phyloP scores from a whole-genome alignment of 2,113 vertebrate species.

The Hepsetus odoe region DNA sequence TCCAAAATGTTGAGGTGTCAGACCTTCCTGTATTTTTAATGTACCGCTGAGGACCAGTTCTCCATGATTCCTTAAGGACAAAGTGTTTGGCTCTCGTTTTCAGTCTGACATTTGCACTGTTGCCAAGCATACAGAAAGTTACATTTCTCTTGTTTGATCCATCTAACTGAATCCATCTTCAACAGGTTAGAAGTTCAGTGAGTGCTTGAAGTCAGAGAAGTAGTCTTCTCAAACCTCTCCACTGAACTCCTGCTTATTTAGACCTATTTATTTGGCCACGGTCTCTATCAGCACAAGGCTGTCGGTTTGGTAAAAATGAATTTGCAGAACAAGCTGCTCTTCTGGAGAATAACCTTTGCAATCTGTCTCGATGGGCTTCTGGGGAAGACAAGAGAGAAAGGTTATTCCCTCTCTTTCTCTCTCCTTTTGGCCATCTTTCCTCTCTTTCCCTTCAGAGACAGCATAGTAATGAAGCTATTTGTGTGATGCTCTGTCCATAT shows the following conservation, averaged over 20 bases:
- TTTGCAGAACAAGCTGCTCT: conserved; percentile 17
- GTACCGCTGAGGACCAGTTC: too few relatives aligned
- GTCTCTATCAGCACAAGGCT: conserved; percentile 55
- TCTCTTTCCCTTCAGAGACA: conserved; percentile 47
- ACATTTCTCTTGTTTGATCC: too few relatives aligned
- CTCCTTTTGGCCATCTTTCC: neutral
- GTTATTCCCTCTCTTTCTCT: conserved; percentile 44
- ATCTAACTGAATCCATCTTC: too few relatives aligned
- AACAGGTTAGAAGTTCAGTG: too few relatives aligned
- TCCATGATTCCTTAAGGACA: too few relatives aligned
- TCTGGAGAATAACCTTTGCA: conserved; percentile 51
- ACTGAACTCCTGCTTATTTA: neutral
- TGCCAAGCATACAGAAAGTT: too few relatives aligned
- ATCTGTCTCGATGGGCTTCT: conserved; percentile 57
- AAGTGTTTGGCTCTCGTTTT: too few relatives aligned
- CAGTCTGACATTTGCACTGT: too few relatives aligned
- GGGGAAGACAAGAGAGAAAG: conserved; percentile 47
- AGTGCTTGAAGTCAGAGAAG: conserved; percentile 57
- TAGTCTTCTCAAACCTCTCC: neutral
- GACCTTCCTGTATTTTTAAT: too few relatives aligned
- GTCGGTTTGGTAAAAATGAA: conserved; percentile 63
- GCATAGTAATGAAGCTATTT: conserved; percentile 62
- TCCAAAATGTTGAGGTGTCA: too few relatives aligned
- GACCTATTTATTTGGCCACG: conserved; percentile 27
- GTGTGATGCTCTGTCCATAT: conserved; percentile 59